These are phyloP conservation scores for Amphiprion ocellaris DNA, from an alignment of 2,113 vertebrate genomes.

Conservation along the genomic window DNA sequence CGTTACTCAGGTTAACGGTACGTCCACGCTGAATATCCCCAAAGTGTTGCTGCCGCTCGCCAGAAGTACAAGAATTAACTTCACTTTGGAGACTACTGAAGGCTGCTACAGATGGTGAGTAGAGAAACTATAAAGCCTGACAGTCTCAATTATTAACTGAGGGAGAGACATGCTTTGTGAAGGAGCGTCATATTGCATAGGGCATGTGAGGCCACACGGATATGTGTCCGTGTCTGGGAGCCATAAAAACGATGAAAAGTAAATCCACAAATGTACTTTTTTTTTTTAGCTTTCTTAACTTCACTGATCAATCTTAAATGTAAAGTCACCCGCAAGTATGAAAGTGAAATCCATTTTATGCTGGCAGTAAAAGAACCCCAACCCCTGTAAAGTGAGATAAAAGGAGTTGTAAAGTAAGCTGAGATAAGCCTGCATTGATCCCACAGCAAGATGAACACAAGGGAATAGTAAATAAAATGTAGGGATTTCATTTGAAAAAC, in stretches of 20 bases:
- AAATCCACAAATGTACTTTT: neutral
- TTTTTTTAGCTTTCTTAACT: too few species aligned
- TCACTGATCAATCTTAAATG: too few species aligned
- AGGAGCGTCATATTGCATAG: constrained; percentile 42
- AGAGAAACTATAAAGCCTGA: neutral
- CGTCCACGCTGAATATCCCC: constrained; percentile 92
- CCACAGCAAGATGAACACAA: too few species aligned
- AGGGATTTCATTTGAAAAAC: too few species aligned
- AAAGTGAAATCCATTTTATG: too few species aligned
- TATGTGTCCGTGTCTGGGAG: neutral
- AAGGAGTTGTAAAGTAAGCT: too few species aligned
- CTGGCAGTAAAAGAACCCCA: too few species aligned
- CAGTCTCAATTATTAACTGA: neutral
- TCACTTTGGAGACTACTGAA: constrained; percentile 92
- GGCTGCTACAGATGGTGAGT: constrained; percentile 98
- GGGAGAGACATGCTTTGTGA: neutral
- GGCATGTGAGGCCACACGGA: constrained; percentile 26
- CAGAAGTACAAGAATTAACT: constrained; percentile 90
- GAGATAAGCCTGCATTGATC: too few species aligned
- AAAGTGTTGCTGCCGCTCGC: constrained; percentile 93
- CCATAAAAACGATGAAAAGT: neutral
- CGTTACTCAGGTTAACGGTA: constrained; percentile 15
- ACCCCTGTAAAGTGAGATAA: too few species aligned
- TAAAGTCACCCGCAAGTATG: too few species aligned
- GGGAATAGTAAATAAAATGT: too few species aligned